Conservation (phyloP, 2,888 invertebrate genomes). For the Agriopis aurantiaria region DNA sequence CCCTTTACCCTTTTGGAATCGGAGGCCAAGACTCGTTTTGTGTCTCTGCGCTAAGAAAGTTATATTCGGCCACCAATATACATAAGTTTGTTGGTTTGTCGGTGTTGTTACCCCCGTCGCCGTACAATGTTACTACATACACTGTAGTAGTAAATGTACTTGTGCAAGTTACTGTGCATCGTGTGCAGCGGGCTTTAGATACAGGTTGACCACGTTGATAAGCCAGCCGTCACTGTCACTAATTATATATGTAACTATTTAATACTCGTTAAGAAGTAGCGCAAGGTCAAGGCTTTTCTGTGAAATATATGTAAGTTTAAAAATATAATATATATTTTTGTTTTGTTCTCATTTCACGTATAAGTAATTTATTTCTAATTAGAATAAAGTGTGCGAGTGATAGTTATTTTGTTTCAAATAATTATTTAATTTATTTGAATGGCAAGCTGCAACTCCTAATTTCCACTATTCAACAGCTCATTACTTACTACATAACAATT, state of each 20-base stretch:
- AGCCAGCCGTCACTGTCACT: neutral
- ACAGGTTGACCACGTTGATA: constrained; percentile 18
- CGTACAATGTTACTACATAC: no score
- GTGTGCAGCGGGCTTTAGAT: neutral
- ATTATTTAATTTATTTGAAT: constrained; percentile 19
- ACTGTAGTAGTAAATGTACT: no score
- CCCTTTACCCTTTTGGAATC: no score
- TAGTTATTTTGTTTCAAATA: neutral
- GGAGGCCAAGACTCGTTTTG: no score
- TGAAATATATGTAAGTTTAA: no score
- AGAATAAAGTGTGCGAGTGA: neutral
- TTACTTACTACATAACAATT: constrained; percentile 75
- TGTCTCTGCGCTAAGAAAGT: no score
- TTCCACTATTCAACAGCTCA: constrained; percentile 53
- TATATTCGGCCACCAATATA: no score
- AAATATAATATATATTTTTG: neutral
- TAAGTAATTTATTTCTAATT: neutral
- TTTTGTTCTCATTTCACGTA: neutral
- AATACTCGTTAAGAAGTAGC: neutral
- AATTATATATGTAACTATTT: neutral
- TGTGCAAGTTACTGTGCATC: neutral
- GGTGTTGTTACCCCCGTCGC: no score
- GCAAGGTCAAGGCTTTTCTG: no score
- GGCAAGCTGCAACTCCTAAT: constrained; percentile 38
- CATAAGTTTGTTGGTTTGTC: no score